A percentile compares a stretch with the other conserved stretches of the same genome.
phyloP scores from a whole-genome alignment of 2,113 vertebrate species.

The Motacilla alba region DNA sequence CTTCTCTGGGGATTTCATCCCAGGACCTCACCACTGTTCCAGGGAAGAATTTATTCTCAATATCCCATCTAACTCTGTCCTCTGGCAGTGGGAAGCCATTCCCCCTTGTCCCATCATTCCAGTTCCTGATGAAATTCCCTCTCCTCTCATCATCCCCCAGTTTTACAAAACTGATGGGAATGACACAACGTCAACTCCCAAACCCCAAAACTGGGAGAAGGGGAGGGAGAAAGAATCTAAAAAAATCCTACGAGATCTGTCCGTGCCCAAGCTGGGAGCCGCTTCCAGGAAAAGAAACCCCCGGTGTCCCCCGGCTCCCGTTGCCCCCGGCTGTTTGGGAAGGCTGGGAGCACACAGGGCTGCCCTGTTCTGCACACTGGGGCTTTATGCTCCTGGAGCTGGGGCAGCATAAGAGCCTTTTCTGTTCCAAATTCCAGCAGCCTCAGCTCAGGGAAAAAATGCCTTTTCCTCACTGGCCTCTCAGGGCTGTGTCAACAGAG shows the following conservation, averaged over 20 bases:
- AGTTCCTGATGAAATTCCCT: neutral
- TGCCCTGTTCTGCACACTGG: slow-evolving; percentile 46
- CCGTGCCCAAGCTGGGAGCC: neutral
- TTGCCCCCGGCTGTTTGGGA: neutral
- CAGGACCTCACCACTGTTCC: neutral
- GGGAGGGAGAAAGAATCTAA: neutral
- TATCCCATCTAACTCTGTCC: neutral
- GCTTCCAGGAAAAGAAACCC: neutral
- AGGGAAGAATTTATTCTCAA: neutral
- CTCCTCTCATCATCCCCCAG: neutral
- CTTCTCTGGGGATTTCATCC: neutral
- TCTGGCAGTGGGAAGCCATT: neutral
- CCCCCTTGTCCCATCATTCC: neutral
- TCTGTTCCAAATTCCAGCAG: slow-evolving; percentile 4
- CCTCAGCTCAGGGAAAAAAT: slow-evolving; percentile 9
- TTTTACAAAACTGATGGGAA: neutral
- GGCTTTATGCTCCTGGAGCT: neutral
- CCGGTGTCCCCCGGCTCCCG: neutral
- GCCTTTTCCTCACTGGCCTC: neutral
- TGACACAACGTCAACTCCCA: fast-evolving
- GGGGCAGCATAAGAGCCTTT: slow-evolving; percentile 33
- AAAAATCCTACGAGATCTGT: fast-evolving
- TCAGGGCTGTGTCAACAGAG: slow-evolving; percentile 8
- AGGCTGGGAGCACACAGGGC: neutral
- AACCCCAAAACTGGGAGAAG: neutral